Percentiles rank a stretch among this genome's conserved stretches.
Conservation (phyloP, 2,113 vertebrate species). For the Corythaixoides concolor region DNA sequence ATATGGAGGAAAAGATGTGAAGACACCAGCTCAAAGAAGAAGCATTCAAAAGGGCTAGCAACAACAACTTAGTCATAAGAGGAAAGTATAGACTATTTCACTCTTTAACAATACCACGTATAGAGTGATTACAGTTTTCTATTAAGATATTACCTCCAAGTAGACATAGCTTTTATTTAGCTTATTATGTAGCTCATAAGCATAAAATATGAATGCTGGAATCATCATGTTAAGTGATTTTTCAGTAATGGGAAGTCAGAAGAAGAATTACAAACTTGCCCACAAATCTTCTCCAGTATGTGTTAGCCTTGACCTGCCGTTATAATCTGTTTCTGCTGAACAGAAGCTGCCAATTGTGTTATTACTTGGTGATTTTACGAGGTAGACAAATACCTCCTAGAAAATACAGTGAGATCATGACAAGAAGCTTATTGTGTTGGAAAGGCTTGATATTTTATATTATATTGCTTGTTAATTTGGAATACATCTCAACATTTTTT, state of each 20-base stretch:
- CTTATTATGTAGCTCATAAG: background rate
- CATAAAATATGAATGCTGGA: background rate
- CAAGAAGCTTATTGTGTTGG: background rate
- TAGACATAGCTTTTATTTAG: background rate
- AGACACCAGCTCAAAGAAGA: background rate
- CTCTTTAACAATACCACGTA: background rate
- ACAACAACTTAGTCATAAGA: background rate
- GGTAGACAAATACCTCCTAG: conserved; percentile 21
- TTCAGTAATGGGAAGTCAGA: background rate
- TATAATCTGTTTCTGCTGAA: conserved; percentile 17
- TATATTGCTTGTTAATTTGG: background rate
- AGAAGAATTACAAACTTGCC: background rate
- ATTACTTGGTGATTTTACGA: conserved; percentile 21
- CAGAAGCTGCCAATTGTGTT: background rate
- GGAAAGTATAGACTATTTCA: background rate
- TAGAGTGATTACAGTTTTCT: background rate
- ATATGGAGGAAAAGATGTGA: background rate
- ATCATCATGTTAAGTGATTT: background rate
- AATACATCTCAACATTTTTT: background rate
- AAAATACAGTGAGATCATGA: conserved; percentile 2
- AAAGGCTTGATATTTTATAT: background rate
- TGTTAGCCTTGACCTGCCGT: conserved; percentile 28
- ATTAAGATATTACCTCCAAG: background rate
- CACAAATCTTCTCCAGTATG: background rate
- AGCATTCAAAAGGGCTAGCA: background rate